A percentile compares a stretch with the other conserved stretches of the same genome.
phyloP scores from a whole-genome alignment of 2,797 vertebrate genomes.

The Oreortyx pictus region DNA sequence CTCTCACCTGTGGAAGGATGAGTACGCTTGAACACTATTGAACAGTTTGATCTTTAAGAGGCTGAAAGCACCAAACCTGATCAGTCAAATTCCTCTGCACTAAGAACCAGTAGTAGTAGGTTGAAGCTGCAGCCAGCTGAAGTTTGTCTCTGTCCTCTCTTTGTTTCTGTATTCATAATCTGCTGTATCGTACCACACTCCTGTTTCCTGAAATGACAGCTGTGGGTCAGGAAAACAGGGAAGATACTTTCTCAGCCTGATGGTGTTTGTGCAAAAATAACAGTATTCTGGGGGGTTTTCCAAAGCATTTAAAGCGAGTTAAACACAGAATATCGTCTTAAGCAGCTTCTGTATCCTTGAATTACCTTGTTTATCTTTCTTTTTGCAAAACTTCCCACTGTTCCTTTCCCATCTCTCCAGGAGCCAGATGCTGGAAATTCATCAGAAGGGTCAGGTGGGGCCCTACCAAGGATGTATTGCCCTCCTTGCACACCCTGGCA shows the following conservation, averaged over 20 bases:
- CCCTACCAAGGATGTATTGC: background rate
- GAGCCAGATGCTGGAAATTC: background rate
- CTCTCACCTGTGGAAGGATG: background rate
- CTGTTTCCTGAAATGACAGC: background rate
- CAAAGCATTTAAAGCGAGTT: background rate
- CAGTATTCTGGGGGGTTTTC: background rate
- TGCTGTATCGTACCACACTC: background rate
- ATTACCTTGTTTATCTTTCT: background rate
- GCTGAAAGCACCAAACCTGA: background rate
- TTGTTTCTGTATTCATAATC: background rate
- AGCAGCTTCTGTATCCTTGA: background rate
- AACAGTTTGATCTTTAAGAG: background rate
- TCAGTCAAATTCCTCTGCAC: background rate
- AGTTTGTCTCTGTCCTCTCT: background rate
- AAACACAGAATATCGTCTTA: background rate
- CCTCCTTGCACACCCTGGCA: background rate
- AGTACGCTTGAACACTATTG: background rate
- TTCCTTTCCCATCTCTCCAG: background rate
- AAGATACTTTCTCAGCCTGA: background rate
- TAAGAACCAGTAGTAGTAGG: background rate
- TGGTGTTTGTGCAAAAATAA: slow-evolving; percentile 54
- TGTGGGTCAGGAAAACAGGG: background rate
- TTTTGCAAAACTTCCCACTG: background rate
- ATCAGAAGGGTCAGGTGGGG: background rate
- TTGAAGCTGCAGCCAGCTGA: background rate